Percentiles rank a stretch among this genome's conserved stretches.
These are phyloP conservation scores for Gnathonemus echidnorhynchus DNA, from an alignment of 2,113 vertebrate species.

Conservation along the genomic window DNA sequence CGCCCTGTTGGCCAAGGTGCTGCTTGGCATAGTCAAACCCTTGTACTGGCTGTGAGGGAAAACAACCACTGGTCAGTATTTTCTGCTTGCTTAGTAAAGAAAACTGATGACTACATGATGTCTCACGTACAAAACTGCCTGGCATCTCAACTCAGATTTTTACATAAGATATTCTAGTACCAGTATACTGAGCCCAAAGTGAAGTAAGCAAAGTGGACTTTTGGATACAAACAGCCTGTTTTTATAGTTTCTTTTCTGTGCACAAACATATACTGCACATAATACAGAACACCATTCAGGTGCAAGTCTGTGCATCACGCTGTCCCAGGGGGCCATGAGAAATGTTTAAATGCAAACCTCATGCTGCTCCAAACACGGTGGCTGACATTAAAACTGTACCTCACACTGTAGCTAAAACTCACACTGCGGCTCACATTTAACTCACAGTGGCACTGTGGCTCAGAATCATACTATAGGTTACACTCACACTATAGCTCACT, in stretches of 20 bases:
- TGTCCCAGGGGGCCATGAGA: background rate
- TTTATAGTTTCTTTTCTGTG: background rate
- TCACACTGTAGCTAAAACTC: background rate
- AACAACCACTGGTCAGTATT: background rate
- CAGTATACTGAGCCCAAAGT: background rate
- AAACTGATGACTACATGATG: background rate
- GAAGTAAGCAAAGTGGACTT: background rate
- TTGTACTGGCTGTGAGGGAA: slow-evolving; percentile 79
- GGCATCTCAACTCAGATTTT: background rate
- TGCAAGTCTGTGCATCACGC: background rate
- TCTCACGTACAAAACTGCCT: background rate
- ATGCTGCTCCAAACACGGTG: slow-evolving; percentile 34
- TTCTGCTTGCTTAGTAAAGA: background rate
- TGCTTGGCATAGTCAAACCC: slow-evolving; percentile 98
- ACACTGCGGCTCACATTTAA: background rate
- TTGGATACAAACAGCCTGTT: background rate
- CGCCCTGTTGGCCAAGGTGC: slow-evolving; percentile 89
- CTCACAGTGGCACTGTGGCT: background rate
- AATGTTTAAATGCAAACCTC: background rate
- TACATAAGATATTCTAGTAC: background rate
- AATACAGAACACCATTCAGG: background rate
- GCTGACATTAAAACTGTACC: slow-evolving; percentile 31
- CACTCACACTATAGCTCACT: background rate
- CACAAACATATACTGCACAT: background rate
- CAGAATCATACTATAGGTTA: background rate